These are phyloP conservation scores for Scolopax mira DNA, from an alignment of 2,113 vertebrate genomes.

Conservation along the genomic window DNA sequence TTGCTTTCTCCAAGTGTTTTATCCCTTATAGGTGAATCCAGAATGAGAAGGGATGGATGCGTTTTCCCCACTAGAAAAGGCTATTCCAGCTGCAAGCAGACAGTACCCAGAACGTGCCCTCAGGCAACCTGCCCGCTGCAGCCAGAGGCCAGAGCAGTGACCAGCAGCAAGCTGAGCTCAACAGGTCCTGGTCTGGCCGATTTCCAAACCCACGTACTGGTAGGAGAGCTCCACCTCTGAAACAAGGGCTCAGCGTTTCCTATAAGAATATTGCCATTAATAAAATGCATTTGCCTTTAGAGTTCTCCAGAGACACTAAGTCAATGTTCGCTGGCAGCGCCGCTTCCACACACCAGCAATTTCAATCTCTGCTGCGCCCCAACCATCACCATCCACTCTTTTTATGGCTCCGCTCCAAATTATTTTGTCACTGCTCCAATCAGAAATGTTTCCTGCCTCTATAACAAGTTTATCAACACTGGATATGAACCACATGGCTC, in stretches of 20 bases:
- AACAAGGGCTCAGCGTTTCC: slow-evolving; percentile 43
- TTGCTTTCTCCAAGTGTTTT: background rate
- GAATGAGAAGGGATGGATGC: background rate
- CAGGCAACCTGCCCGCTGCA: background rate
- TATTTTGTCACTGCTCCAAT: slow-evolving; percentile 64
- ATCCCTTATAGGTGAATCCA: background rate
- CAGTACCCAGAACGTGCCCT: background rate
- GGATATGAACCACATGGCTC: slow-evolving; percentile 66
- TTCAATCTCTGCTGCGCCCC: slow-evolving; percentile 65
- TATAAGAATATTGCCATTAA: slow-evolving; percentile 60
- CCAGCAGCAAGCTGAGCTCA: background rate
- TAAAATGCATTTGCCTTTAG: slow-evolving; percentile 67
- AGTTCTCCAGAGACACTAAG: slow-evolving; percentile 60
- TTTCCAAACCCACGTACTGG: background rate
- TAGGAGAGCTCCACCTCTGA: slow-evolving; percentile 36
- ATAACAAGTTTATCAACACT: slow-evolving; percentile 66
- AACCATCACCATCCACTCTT: slow-evolving; percentile 53
- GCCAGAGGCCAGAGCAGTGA: background rate
- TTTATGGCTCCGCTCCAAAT: slow-evolving; percentile 58
- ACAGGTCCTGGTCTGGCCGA: background rate
- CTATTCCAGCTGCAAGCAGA: background rate
- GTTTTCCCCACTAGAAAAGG: background rate
- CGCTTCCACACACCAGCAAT: slow-evolving; percentile 67
- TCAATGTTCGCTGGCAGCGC: slow-evolving; percentile 63
- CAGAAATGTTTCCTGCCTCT: slow-evolving; percentile 64